Base-by-base conservation (phyloP, 2,113 vertebrate genomes). In the Nothoprocta perdicaria region DNA sequence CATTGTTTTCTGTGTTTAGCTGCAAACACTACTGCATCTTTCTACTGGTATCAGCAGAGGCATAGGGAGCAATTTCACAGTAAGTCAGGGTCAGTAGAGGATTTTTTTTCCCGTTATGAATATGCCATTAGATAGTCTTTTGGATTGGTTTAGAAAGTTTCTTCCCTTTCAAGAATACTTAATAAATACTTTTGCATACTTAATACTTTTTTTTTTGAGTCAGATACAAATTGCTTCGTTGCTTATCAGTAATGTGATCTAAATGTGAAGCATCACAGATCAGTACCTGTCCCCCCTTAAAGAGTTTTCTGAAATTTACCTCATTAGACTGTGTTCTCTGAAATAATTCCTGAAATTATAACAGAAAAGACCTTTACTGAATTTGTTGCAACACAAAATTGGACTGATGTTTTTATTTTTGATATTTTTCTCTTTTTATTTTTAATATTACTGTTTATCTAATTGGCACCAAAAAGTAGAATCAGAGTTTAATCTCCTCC, bases 131-230 rank as follows among this genome's bases (percentile, higher is more conserved):
- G 87, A 31, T 72, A 84, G 62, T 66, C 15, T 90, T 92, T 95
- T 41, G 48, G 53, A 74, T 81, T 95, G 89, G 40, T 68, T 88
- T 94, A 66, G 90, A 12, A 2, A 9, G 10, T 38, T 89, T 90
- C 26, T 78, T 86, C 80, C 4, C 61, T 92, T 67, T 68, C 61
- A 55, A 90, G 57, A 87, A 80, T n/a, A 26, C 24, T 52, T 26
- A 52, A 52, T 52, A 10, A 52, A 52, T 26, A 57, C 16, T 29
- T 17, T 31, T 31, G 6, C 5, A 26, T 84, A 40, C 33, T 35
- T 61, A 29, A 55, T 29, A 29, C 52, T 53, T 16, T 55, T 55
- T 55, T 55, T 55, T 55, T 55, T 27, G 18, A 81, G 22, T 33
- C 66, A 24, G 52, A 35, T 17, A 21, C 8, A 5, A 5, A 4